phyloP scores from a whole-genome alignment of 2,888 invertebrate species.

The Blastobasis adustella region DNA sequence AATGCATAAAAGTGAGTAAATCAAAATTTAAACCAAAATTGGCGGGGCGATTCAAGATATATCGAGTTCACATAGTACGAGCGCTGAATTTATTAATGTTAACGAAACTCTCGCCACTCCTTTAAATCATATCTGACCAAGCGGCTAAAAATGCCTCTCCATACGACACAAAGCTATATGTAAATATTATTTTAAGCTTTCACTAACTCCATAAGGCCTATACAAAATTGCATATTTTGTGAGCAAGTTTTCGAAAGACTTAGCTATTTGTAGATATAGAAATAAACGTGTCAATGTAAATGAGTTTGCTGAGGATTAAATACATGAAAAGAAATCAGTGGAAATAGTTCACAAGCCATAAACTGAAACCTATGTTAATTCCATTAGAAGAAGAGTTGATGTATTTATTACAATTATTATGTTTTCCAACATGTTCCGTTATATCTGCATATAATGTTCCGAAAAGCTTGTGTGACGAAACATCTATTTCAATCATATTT shows the following conservation, averaged over 20 bases:
- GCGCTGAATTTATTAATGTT: slow-evolving; percentile 60
- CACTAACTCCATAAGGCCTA: no score
- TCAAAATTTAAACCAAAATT: no score
- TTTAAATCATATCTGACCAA: slow-evolving; percentile 70
- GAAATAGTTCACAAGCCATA: background rate
- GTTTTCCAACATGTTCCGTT: no score
- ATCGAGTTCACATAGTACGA: slow-evolving; percentile 25
- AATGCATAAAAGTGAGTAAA: background rate
- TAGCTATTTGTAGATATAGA: background rate
- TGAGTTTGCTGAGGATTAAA: no score
- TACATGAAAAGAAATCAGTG: background rate
- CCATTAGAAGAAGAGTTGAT: slow-evolving; percentile 1
- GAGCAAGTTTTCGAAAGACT: no score
- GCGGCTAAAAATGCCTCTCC: slow-evolving; percentile 57
- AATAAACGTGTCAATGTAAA: background rate
- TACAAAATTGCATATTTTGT: no score
- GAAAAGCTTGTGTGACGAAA: slow-evolving; percentile 4
- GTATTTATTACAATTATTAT: background rate
- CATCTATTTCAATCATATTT: slow-evolving; percentile 3
- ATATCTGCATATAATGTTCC: background rate
- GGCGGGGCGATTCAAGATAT: no score
- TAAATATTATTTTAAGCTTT: no score
- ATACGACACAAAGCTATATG: no score
- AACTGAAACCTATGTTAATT: background rate
- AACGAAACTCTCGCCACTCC: slow-evolving; percentile 61